Evolutionary conservation across 35 echinoderm and acorn worm genomes (phyloP), one percentile per base, ranked within the genome.

Genomic region (Amphiura filiformis): DNA sequence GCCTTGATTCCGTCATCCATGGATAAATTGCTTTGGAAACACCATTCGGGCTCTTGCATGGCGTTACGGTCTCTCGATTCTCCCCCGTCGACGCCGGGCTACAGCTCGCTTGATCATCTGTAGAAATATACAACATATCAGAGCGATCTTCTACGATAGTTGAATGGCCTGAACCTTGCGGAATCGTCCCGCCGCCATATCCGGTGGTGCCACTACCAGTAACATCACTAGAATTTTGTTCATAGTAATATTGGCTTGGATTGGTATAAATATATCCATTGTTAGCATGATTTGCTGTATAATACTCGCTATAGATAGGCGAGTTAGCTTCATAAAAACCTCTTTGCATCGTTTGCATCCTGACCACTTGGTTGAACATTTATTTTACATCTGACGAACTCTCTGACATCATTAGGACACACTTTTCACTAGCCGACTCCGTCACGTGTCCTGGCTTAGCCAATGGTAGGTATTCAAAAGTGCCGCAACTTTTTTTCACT

Each of bases 1-100:
- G 83, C 44, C 83, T 56, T n/a, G 83, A 36, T 61, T 85, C 83
- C 0, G 47, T 85, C 83, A 85, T 85, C 83, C 83, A 85, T 31
- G 83, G 83, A 61, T 85, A 85, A 0, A 85, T 85, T 37, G 56
- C 64, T 31, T 85, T 85, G 2, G 83, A 65, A 11, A 22, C 31
- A 1, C 28, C 56, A n/a, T 70, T 70, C 28, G 61, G 61, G 28
- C 61, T 70, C 61, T 70, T 70, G 61, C 61, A 70, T n/a, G 61
- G 61, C 61, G 61, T 70, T 70, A 11, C 28, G 61, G 11, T 70
- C 61, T 70, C 61, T 15, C 61, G 61, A 70, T 70, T 70, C 61
- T 70, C 61, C 15, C 61, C 61, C 26, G 61, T 15, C 28, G 61
- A 70, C 61, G 61, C 61, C 61, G 61, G 61, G 26, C 61, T 70